Conservation (phyloP, 2,888 invertebrate genomes). For the Melitaea athalia region DNA sequence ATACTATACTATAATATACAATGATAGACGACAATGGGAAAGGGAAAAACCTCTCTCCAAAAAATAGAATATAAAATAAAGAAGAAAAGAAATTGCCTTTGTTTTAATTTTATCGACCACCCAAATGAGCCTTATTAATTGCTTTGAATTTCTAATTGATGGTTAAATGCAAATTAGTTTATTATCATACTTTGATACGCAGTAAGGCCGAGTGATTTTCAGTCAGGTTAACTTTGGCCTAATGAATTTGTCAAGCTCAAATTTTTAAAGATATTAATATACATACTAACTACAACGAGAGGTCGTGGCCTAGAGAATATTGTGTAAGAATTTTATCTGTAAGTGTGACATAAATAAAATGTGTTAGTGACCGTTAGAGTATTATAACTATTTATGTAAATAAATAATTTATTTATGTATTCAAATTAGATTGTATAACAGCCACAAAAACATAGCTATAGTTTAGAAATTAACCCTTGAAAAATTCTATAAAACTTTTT, state of each 20-base stretch:
- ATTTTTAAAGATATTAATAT: conserved; percentile 2
- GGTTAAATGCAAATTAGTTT: not conserved
- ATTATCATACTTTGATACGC: not conserved
- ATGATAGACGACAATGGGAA: too few species aligned
- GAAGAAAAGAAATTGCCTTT: too few species aligned
- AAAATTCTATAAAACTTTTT: too few species aligned
- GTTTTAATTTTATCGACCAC: too few species aligned
- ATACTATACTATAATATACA: too few species aligned
- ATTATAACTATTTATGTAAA: not conserved
- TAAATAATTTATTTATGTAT: not conserved
- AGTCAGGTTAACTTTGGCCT: conserved; percentile 7
- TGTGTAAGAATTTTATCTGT: conserved; percentile 12
- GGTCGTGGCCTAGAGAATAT: conserved; percentile 26
- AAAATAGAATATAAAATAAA: too few species aligned
- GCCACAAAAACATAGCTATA: too few species aligned
- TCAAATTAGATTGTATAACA: not conserved
- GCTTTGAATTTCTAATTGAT: not conserved
- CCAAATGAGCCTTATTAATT: not conserved
- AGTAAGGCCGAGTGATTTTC: not conserved
- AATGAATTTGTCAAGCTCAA: conserved; percentile 25
- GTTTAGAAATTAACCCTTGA: too few species aligned
- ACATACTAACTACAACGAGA: not conserved
- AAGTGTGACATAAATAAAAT: not conserved
- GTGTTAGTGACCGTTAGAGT: not conserved
- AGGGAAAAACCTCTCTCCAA: too few species aligned